phyloP scores from a whole-genome alignment of 2,797 vertebrate species.

The Bryconaethiops microstoma region DNA sequence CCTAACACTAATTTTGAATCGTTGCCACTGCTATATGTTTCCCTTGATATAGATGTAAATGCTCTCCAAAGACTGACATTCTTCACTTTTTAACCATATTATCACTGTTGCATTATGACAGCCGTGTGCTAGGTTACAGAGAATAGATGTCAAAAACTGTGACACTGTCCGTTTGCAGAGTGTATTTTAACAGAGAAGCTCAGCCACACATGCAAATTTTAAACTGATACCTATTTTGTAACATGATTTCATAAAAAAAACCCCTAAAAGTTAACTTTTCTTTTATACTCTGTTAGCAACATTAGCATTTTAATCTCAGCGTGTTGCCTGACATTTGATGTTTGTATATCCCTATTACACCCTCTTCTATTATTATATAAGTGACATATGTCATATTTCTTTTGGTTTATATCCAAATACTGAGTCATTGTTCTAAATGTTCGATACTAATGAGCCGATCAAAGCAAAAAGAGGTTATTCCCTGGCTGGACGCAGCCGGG shows the following conservation, averaged over 20 bases:
- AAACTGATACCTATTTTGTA: not conserved
- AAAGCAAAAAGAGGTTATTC: slow-evolving; percentile 27
- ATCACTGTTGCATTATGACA: not conserved
- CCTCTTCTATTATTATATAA: not conserved
- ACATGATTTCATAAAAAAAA: not conserved
- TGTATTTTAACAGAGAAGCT: too few relatives aligned
- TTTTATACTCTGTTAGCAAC: not conserved
- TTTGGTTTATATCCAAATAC: not conserved
- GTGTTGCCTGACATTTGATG: not conserved
- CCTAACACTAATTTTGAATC: not conserved
- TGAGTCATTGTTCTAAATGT: slow-evolving; percentile 6
- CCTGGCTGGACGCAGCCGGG: not conserved
- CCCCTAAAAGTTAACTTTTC: not conserved
- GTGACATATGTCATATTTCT: not conserved
- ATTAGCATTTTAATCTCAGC: not conserved
- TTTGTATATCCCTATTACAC: not conserved
- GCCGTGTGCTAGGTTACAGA: not conserved
- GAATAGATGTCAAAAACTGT: not conserved
- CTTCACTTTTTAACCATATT: not conserved
- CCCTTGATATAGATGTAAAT: not conserved
- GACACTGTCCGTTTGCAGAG: not conserved
- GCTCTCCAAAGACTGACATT: not conserved
- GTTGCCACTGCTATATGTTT: not conserved
- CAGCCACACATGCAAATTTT: not conserved
- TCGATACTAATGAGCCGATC: slow-evolving; percentile 26